phyloP scores from a whole-genome alignment of 2,113 vertebrate genomes.

The Malurus elegans region DNA sequence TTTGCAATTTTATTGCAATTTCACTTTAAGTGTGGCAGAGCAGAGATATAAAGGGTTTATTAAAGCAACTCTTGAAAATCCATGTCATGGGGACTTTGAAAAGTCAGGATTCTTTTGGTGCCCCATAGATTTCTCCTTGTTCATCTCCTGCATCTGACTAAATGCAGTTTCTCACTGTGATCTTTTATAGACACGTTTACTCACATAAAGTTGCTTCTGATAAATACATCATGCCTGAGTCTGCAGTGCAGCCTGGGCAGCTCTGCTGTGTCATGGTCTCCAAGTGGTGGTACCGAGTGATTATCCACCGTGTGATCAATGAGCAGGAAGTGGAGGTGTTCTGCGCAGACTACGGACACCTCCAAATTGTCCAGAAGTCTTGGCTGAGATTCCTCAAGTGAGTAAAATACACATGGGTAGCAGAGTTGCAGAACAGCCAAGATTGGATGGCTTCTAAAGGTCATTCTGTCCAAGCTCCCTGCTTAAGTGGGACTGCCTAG shows the following conservation, averaged over 20 bases:
- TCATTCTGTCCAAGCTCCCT: background rate
- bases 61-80: background rate
- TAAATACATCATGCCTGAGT: constrained; percentile 81
- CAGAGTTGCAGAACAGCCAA: background rate
- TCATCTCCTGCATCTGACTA: background rate
- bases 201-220: constrained; percentile 77
- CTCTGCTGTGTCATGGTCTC: constrained; percentile 82
- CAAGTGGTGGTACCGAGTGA: constrained; percentile 88
- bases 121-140: background rate
- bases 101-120: background rate
- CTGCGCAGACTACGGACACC: constrained; percentile 86
- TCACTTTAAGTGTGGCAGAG: background rate
- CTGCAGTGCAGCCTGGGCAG: constrained; percentile 81
- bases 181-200: constrained; percentile 81
- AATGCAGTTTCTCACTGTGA: background rate
- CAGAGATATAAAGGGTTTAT: background rate
- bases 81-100: background rate
- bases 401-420: background rate
- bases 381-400: constrained; percentile 91
- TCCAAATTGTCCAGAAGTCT: constrained; percentile 71
- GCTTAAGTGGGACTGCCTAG: background rate
- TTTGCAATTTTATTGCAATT: background rate
- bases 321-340: constrained; percentile 84
- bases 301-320: constrained; percentile 82
- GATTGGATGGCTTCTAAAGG: background rate